Percentiles rank a stretch among this genome's conserved stretches.
Evolutionary conservation across 2,888 invertebrate genomes (phyloP).

Genomic region (Eurytoma adleriae): DNA sequence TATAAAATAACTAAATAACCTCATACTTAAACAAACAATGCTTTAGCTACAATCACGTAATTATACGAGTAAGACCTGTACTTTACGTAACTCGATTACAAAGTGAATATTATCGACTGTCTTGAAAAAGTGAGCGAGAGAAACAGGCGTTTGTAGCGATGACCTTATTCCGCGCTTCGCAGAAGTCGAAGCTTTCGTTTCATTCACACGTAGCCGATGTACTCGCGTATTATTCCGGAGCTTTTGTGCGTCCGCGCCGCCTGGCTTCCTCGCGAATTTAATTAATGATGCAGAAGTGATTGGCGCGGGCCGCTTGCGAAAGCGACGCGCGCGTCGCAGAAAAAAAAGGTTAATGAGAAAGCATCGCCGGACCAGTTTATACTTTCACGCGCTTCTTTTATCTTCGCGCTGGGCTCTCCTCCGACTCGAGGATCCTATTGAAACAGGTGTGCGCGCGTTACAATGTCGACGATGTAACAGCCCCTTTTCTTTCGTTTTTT

Average conservation of each 20-base stretch:
- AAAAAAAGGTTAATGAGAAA: constrained; percentile 31
- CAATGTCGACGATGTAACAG: not conserved
- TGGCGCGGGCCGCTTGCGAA: constrained; percentile 31
- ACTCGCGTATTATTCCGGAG: constrained; percentile 7
- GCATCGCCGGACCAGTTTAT: constrained; percentile 44
- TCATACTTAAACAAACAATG: too few relatives aligned
- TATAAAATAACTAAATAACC: too few relatives aligned
- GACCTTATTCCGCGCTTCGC: constrained; percentile 23
- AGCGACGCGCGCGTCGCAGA: constrained; percentile 2
- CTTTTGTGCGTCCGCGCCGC: not conserved
- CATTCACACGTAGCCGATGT: constrained; percentile 23
- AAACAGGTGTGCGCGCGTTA: constrained; percentile 21
- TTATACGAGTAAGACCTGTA: too few relatives aligned
- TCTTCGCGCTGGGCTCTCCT: not conserved
- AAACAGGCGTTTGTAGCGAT: constrained; percentile 12
- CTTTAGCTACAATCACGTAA: too few relatives aligned
- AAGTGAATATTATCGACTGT: not conserved
- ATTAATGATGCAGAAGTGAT: constrained; percentile 53
- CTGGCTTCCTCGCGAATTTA: constrained; percentile 46
- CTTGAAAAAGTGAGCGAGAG: not conserved
- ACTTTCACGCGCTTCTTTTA: constrained; percentile 53
- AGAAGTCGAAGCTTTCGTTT: constrained; percentile 28
- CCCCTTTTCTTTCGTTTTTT: not conserved
- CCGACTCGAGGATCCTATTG: constrained; percentile 17
- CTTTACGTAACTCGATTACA: not conserved